Conservation (phyloP, 2,888 invertebrate genomes). For the Horisme vitalbata region DNA sequence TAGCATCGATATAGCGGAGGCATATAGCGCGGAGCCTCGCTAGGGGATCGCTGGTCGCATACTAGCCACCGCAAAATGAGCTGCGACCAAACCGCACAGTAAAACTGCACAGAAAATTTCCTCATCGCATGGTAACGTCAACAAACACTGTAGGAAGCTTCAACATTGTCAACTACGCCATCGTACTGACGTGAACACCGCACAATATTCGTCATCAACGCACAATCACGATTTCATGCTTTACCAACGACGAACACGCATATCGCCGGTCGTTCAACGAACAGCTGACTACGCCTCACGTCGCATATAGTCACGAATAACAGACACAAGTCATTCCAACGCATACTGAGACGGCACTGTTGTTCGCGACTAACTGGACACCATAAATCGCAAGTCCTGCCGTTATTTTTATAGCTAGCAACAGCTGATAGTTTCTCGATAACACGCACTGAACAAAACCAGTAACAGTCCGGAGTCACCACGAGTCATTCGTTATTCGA, state of each 20-base stretch:
- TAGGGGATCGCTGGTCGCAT: not conserved
- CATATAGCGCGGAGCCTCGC: conserved; percentile 25
- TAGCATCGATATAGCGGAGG: conserved; percentile 12
- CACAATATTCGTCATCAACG: not conserved
- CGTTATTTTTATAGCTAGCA: too few species aligned
- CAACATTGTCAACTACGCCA: too few species aligned
- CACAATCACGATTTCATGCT: not conserved
- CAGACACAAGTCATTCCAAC: not conserved
- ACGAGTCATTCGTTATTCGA: too few species aligned
- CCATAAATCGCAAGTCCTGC: too few species aligned
- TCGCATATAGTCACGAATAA: not conserved
- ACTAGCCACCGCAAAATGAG: not conserved
- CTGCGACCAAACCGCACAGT: not conserved
- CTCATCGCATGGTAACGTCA: too few species aligned
- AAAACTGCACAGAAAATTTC: too few species aligned
- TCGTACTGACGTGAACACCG: conserved; percentile 2
- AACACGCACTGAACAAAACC: too few species aligned
- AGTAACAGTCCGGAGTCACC: too few species aligned
- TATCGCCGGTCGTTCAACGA: not conserved
- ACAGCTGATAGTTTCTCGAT: too few species aligned
- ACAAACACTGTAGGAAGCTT: too few species aligned
- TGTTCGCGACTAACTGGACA: not conserved
- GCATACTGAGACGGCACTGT: not conserved
- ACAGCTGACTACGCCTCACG: too few species aligned
- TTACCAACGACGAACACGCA: too few species aligned